Evolutionary conservation across 2,888 invertebrate genomes (phyloP).

Genomic region (Drosophila nr. fundita): DNA sequence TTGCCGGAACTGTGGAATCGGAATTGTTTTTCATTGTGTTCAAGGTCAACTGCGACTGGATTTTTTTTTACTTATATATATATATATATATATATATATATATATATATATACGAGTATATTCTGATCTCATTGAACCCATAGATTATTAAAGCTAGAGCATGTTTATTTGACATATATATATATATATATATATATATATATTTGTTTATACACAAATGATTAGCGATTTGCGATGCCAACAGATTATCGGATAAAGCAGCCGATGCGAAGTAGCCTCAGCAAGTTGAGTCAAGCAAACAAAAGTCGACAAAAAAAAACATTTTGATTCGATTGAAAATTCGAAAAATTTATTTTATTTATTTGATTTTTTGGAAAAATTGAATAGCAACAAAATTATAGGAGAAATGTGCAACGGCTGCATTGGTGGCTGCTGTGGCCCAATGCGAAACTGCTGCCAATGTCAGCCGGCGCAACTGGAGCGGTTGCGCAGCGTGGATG

Average conservation of each 20-base stretch:
- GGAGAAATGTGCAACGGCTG: slow-evolving; percentile 31
- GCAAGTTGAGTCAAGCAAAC: not conserved
- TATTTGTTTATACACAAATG: not conserved
- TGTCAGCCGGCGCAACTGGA: not conserved
- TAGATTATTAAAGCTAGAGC: not conserved
- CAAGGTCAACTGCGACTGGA: slow-evolving; percentile 2
- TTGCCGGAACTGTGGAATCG: slow-evolving; percentile 20
- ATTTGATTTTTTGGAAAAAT: not conserved
- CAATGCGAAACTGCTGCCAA: not conserved
- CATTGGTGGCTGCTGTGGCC: slow-evolving; percentile 9
- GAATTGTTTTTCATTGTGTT: not conserved
- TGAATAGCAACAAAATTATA: slow-evolving; percentile 46
- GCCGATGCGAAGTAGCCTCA: not conserved
- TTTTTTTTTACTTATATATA: not conserved
- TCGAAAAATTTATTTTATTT: too few species aligned
- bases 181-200: not conserved
- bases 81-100: not conserved
- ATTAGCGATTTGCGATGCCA: not conserved
- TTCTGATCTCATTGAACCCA: not conserved
- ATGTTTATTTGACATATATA: not conserved
- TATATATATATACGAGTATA: not conserved
- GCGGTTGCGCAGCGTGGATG: not conserved
- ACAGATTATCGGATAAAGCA: not conserved
- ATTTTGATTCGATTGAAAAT: not conserved
- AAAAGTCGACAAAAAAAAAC: not conserved